Evolutionary conservation across 1,140 invertebrate species (phyloP), one percentile per base, ranked within the genome.

Genomic region (Rhyzopertha dominica): DNA sequence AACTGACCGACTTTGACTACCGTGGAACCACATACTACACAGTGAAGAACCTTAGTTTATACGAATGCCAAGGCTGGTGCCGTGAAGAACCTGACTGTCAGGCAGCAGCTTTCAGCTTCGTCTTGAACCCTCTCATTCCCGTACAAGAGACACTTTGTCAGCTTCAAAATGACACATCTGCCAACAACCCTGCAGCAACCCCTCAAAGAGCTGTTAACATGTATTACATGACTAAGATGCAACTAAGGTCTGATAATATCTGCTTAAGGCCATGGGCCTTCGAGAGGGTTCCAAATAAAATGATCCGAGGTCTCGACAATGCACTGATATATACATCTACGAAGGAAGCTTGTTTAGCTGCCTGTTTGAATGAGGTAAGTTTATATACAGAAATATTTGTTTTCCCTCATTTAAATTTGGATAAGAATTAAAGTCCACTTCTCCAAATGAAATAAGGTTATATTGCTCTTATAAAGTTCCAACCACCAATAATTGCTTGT

Each of bases 11-110:
- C 66, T 82, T 84, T 49, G 91, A 95, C 66, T 95, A 91, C 66
- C 73, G 84, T 30, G 91, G 90, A 17, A 90, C 83, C 20, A 90
- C 87, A 5, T 95, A 95, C 65, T 94, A 91, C 72, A 94, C 85
- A 16, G 89, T 92, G 25, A 82, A 89, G 58, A 95, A 95, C 69
- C 74, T 95, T 18, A 90, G 90, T 5, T 69, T 95, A 20, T 92
- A 91, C 74, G 90, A 95, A 69, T 95, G 91, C 65, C 90, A 95
- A 66, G 90, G 90, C 20, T 94, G 90, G 90, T 95, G 91, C 65
- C 71, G 88, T 43, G 89, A 94, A 61, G 90, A 95, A 59, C 78
- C 82, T 0, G 89, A 93, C 56, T 95, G 91, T 62, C 87, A 89
- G 56, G 88, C 90, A 1, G 88, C 87, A 1, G 82, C 87, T 7